Base-by-base conservation (phyloP, 2,888 invertebrate species). In the Drosophila mercatorum region DNA sequence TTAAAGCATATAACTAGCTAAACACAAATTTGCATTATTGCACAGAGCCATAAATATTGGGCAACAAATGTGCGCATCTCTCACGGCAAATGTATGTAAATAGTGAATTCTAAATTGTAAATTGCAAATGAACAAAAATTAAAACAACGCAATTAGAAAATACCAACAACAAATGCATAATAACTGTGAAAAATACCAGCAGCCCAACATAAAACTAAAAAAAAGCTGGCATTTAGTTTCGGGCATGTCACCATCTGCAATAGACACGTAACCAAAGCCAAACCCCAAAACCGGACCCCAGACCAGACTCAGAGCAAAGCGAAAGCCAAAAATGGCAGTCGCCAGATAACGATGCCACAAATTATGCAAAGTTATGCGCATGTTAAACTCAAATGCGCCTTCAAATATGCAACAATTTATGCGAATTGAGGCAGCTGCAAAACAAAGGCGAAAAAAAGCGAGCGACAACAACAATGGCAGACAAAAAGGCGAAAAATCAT, bases 301-400 rank as follows among this genome's bases (percentile, higher is more conserved):
- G 47, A 22, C 31, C 14, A 14, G 26, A 28, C 34, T 12, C 34
- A 11, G 28, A 22, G 26, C 22, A 12, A 22, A 40, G 4, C 11
- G 53, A 28, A 34, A 64, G 47, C 47, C 63, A 41, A 40, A 70
- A 78, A 71, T 67, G 68, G 63, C 64, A 68, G 43, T 40, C 28
- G 41, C 40, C 63, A 64, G 81, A 78, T 87, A 78, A 80, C 75
- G 67, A 65, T 53, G 67, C 68, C 72, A 49, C 76, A 88, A 87
- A 88, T 84, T 84, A 84, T 84, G 83, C 80, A 88, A 88, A 84
- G 83, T 84, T 88, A 84, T 88, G 88, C 81, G 72, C 76, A 75
- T 78, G 71, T 72, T 75, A 73, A 78, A 71, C 71, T 70, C 58
- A 59, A 78, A 70, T 75, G 78, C 67, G 81, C 73, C 81, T 77